These are phyloP conservation scores for Clarias pachynema DNA, from an alignment of 2,797 vertebrate genomes.

Conservation along the genomic window DNA sequence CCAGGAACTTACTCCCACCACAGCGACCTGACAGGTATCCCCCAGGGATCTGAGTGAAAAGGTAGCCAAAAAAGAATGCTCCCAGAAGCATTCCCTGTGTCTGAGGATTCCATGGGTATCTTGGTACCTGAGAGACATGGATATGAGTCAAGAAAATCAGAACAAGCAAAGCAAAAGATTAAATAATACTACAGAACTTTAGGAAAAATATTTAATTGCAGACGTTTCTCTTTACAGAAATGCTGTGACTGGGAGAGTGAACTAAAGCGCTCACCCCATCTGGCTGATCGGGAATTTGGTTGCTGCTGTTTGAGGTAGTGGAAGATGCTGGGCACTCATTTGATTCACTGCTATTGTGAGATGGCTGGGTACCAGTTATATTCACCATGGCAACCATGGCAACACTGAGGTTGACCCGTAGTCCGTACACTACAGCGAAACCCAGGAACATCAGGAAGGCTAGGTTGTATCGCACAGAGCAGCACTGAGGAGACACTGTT, in stretches of 20 bases:
- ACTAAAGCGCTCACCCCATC: conserved; percentile 68
- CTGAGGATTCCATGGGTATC: conserved; percentile 78
- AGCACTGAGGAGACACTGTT: conserved; percentile 72
- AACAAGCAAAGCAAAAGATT: neutral
- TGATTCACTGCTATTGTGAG: conserved; percentile 53
- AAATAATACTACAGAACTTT: neutral
- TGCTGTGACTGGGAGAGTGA: neutral
- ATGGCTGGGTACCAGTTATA: conserved; percentile 54
- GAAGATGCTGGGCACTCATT: conserved; percentile 63
- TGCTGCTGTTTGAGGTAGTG: conserved; percentile 47
- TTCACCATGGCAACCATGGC: conserved; percentile 88
- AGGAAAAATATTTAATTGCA: neutral
- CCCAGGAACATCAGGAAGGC: conserved; percentile 84
- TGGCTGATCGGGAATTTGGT: conserved; percentile 55
- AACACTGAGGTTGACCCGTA: conserved; percentile 87
- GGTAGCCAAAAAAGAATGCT: conserved; percentile 86
- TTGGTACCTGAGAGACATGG: conserved; percentile 68
- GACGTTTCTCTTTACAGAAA: neutral
- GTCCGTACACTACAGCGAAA: conserved; percentile 80
- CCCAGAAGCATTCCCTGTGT: conserved; percentile 84
- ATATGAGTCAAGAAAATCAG: neutral
- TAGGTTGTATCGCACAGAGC: conserved; percentile 79
- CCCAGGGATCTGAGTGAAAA: conserved; percentile 81
- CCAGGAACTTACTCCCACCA: conserved; percentile 79
- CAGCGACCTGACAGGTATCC: conserved; percentile 82